phyloP scores from a whole-genome alignment of 2,113 vertebrate genomes.

The Noturus placidus region DNA sequence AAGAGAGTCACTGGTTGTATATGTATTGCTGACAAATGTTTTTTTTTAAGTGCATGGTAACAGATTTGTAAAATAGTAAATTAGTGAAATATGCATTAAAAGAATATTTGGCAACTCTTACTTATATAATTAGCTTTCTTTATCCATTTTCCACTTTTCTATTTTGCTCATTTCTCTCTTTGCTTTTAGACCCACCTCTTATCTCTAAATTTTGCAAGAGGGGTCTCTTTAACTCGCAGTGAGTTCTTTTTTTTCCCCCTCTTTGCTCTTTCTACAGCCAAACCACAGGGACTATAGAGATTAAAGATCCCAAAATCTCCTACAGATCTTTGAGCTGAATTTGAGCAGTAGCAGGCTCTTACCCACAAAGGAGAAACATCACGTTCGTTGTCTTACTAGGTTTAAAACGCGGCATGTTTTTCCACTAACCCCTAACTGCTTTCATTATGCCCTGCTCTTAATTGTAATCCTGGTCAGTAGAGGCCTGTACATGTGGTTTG shows the following conservation, averaged over 20 bases:
- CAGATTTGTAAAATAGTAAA: background rate
- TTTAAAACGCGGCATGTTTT: background rate
- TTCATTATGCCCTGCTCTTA: background rate
- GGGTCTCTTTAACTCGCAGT: conserved; percentile 32
- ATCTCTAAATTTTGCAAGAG: conserved; percentile 15
- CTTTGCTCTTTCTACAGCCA: conserved; percentile 20
- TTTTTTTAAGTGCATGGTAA: background rate
- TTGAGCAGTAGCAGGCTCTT: background rate
- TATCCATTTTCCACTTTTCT: conserved; percentile 8
- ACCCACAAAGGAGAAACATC: conserved; percentile 16
- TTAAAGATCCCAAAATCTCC: conserved; percentile 31
- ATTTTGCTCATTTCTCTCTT: conserved; percentile 17
- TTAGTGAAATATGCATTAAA: background rate
- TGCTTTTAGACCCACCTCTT: background rate
- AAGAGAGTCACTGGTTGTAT: background rate
- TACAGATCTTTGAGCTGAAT: conserved; percentile 17
- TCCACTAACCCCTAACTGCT: background rate
- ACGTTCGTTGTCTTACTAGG: conserved; percentile 3
- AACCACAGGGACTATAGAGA: conserved; percentile 40
- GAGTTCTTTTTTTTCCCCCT: conserved; percentile 13
- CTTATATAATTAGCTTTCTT: background rate
- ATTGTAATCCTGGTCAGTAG: background rate
- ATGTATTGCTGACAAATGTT: background rate
- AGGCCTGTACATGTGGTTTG: background rate
- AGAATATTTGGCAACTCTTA: background rate